Conservation (phyloP, 2,113 vertebrate genomes). For the Coracopsis vasa region DNA sequence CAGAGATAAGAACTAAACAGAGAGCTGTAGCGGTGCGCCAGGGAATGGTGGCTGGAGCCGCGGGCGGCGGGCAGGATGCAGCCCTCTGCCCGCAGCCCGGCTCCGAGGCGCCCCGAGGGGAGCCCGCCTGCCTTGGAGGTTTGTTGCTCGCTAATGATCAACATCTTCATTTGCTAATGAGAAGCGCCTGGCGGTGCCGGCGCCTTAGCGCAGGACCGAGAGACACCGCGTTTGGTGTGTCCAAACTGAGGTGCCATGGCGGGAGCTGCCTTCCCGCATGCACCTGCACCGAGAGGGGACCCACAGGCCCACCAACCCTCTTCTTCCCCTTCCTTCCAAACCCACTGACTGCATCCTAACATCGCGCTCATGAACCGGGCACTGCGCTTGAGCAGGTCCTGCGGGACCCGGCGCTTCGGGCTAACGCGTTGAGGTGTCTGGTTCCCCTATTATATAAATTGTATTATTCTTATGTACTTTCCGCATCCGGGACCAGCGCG, state of each 20-base stretch:
- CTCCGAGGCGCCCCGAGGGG: neutral
- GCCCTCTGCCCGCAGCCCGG: neutral
- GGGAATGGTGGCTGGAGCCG: neutral
- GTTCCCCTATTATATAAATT: neutral
- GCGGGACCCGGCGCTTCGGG: neutral
- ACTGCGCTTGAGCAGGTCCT: neutral
- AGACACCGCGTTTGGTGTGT: neutral
- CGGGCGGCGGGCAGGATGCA: neutral
- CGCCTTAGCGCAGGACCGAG: neutral
- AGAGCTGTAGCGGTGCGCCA: neutral
- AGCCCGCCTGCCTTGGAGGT: neutral
- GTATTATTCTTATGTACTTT: neutral
- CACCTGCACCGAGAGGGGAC: neutral
- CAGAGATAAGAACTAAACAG: rapidly evolving
- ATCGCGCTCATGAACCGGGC: rapidly evolving
- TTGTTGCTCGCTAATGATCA: neutral
- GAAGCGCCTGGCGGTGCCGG: neutral
- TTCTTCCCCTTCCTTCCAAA: neutral
- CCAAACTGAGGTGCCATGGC: neutral
- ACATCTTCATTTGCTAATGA: neutral
- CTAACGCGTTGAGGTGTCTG: rapidly evolving
- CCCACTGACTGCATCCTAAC: neutral
- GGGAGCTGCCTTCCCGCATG: neutral
- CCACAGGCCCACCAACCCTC: neutral
- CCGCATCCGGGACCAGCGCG: neutral